Evolutionary conservation across 30 jellyfish, hydroid and myxozoan species (phyloP), one percentile per base, ranked within the genome.

Genomic region (Turritopsis dohrnii): DNA sequence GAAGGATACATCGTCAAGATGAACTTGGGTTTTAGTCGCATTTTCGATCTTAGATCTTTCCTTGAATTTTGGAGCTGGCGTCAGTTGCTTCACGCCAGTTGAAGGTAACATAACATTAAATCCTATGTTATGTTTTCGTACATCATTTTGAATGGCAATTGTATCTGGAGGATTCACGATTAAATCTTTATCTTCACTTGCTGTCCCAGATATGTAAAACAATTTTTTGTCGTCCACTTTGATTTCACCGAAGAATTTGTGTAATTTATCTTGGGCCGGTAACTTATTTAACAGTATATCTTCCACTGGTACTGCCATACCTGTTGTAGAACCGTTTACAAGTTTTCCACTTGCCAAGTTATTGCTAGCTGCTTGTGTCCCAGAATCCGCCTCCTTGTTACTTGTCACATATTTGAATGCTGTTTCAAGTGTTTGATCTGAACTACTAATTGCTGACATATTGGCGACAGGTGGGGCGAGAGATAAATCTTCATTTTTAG

Each of bases 301-400:
- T 81, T 90, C 95, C 5, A 81, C 83, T 81, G 83, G 94, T 52
- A 52, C 71, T 71, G 75, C 79, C 81, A 65, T 71, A 29, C 84
- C 92, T 8, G 53, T 85, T 21, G 88, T 52, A 7, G 88, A 66
- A 16, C 77, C 53, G 60, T 76, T 81, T 28, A 31, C 74, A 22
- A 52, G 29, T 25, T 31, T 81, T 28, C 96, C 91, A 54, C 76
- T 80, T 16, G 90, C 85, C 80, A 53, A 88, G 8, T 82, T 86
- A 89, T 92, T 92, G 98, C 98, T 92, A 92, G 98, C 88, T 92
- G 98, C 98, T 92, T 88, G 96, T 88, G 98, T 88, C 96, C 87
- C 65, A 16, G 41, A 29, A 18, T 22, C 76, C 52, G 25, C 79
- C 28, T 18, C 79, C 22, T 22, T 29, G 21, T 54, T 60, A 29